These are phyloP conservation scores for Montipora cactus DNA, from an alignment of 64 coral and sea anemone species.

Conservation along the genomic window DNA sequence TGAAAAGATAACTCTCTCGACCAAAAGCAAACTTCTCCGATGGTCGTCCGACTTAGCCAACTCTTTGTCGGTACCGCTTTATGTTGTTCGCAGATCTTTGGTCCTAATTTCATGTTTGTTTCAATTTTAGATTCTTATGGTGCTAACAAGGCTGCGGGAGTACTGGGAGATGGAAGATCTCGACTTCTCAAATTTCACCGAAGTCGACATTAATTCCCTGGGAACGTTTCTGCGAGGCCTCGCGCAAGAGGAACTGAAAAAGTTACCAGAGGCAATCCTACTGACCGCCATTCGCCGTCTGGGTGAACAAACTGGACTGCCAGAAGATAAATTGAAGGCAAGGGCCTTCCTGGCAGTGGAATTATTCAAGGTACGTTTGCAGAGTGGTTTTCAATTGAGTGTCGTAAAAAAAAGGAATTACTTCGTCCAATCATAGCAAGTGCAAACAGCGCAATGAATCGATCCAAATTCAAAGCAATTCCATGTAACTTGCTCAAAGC, in stretches of 20 bases:
- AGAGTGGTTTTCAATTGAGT: background rate
- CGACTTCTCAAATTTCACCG: slow-evolving; percentile 87
- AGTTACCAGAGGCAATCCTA: slow-evolving; percentile 74
- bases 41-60: too few species aligned
- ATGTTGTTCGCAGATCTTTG: background rate
- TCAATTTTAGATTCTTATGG: slow-evolving; percentile 68
- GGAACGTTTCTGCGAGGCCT: slow-evolving; percentile 90
- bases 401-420: too few species aligned
- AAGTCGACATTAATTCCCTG: slow-evolving; percentile 88
- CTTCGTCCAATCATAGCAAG: too few species aligned
- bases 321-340: slow-evolving; percentile 90
- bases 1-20: too few species aligned
- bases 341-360: slow-evolving; percentile 89
- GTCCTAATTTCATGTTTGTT: background rate
- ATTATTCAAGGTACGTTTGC: slow-evolving; percentile 80
- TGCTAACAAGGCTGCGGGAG: slow-evolving; percentile 84
- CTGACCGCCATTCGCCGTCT: slow-evolving; percentile 85
- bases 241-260: slow-evolving; percentile 66
- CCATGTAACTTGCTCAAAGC: too few species aligned
- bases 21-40: too few species aligned
- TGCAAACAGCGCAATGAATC: too few species aligned
- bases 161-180: slow-evolving; percentile 96
- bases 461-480: too few species aligned
- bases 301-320: slow-evolving; percentile 83
- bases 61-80: too few species aligned